These are phyloP conservation scores for Petrocephalus microphthalmus DNA, from an alignment of 2,113 vertebrate genomes.

Conservation along the genomic window DNA sequence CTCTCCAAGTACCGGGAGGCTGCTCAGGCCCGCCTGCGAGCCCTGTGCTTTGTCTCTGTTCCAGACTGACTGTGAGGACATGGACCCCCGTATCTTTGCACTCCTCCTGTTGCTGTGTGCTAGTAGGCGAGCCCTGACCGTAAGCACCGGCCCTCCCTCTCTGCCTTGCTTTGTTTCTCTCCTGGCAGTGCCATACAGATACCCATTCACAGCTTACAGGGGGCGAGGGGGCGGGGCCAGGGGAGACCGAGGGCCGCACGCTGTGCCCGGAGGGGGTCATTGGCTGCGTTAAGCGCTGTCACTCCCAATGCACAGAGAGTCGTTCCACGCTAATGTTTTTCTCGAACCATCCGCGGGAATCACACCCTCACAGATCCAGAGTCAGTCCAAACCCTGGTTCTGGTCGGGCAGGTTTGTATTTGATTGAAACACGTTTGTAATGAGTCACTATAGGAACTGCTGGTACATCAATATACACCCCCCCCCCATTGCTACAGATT, in stretches of 20 bases:
- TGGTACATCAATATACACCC: too few species aligned
- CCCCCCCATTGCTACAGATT: too few species aligned
- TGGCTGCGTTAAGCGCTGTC: not conserved
- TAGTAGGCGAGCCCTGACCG: conserved; percentile 29
- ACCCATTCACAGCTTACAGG: not conserved
- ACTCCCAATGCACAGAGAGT: not conserved
- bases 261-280: not conserved
- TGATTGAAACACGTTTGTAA: not conserved
- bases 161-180: not conserved
- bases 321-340: not conserved
- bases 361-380: not conserved
- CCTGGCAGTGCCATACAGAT: not conserved
- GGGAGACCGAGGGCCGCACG: not conserved
- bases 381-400: not conserved
- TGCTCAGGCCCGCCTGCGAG: not conserved
- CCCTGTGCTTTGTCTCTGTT: conserved; percentile 8
- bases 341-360: not conserved
- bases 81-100: conserved; percentile 37
- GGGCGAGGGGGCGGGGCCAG: not conserved
- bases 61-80: conserved; percentile 35
- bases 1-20: not conserved
- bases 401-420: not conserved
- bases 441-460: not conserved
- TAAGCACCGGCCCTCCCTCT: conserved; percentile 32
- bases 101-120: conserved; percentile 39